Evolutionary conservation across 2,797 vertebrate species (phyloP), one percentile per base, ranked within the genome.

Genomic region (Pipistrellus kuhlii): DNA sequence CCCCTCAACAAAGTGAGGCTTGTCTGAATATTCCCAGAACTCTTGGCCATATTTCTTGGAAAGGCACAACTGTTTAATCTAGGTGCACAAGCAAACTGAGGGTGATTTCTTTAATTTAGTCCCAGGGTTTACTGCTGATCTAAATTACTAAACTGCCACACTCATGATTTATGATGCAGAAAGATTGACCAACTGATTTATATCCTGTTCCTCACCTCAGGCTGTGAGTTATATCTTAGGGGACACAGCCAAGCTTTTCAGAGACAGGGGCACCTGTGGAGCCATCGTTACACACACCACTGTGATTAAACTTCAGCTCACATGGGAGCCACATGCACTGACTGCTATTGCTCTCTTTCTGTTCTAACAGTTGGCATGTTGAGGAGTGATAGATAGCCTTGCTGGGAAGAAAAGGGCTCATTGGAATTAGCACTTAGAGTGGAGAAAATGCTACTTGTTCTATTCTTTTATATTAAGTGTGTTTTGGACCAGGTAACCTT

Each of bases 141-240:
- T 96, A 94, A 96, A 97, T 95, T 93, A 93, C 57, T 53, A 83
- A 95, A 85, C 23, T 30, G 13, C 83, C 90, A 90, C 89, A 77
- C 14, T 90, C 15, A 5, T 59, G 88, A 97, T 95, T 95, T 96
- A 94, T 73, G 27, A 84, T 57, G 51, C 87, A 76, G 73, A 83
- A 91, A 90, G 85, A 94, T 3, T 94, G 92, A 94, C 53, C 38
- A 88, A 69, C 78, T 96, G 94, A 96, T 96, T 96, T 94, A 96
- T 93, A 76, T 8, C 38, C 76, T 44, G 15, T 90, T 95, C 71
- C 55, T 93, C 53, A 93, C 71, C 2, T 5, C n/a, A 80, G 48
- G 64, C 66, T 84, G 46, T 92, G 88, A 95, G 44, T 95, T 95
- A 81, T 59, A 73, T 68, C 80, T 96, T 53, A 86, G 94, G 91